These are phyloP conservation scores for Aeoliscus strigatus DNA, from an alignment of 2,797 vertebrate genomes.

Conservation along the genomic window DNA sequence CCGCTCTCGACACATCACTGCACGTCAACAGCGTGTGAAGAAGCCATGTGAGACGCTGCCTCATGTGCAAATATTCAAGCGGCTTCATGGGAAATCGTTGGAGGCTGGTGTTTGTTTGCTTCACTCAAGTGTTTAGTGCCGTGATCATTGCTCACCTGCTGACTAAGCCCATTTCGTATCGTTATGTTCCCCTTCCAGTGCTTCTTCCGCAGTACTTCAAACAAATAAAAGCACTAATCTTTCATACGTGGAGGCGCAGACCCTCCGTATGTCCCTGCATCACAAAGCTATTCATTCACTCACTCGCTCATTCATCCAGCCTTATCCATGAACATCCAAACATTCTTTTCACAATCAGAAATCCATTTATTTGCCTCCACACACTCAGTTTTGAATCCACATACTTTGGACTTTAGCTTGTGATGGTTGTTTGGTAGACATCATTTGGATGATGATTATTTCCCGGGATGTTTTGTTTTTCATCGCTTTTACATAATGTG, in stretches of 20 bases:
- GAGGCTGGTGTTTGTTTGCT: conserved; percentile 46
- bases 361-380: conserved; percentile 15
- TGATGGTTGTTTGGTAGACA: too few species aligned
- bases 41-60: conserved; percentile 15
- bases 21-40: conserved; percentile 25
- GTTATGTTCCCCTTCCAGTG: conserved; percentile 44
- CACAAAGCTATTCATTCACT: too few species aligned
- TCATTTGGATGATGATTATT: too few species aligned
- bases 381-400: too few species aligned
- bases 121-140: conserved; percentile 41
- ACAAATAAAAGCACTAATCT: conserved; percentile 23
- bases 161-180: conserved; percentile 43
- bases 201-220: conserved; percentile 28
- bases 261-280: too few species aligned
- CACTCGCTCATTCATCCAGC: conserved; percentile 3
- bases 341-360: conserved; percentile 7
- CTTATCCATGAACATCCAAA: conserved; percentile 13
- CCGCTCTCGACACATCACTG: conserved; percentile 24
- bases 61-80: conserved; percentile 33
- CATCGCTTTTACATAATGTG: too few species aligned
- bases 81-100: conserved; percentile 61
- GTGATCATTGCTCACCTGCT: conserved; percentile 41
- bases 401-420: too few species aligned
- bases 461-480: too few species aligned
- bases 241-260: too few species aligned